Evolutionary conservation across 2,797 vertebrate species (phyloP).

Genomic region (Lacerta viridis): DNA sequence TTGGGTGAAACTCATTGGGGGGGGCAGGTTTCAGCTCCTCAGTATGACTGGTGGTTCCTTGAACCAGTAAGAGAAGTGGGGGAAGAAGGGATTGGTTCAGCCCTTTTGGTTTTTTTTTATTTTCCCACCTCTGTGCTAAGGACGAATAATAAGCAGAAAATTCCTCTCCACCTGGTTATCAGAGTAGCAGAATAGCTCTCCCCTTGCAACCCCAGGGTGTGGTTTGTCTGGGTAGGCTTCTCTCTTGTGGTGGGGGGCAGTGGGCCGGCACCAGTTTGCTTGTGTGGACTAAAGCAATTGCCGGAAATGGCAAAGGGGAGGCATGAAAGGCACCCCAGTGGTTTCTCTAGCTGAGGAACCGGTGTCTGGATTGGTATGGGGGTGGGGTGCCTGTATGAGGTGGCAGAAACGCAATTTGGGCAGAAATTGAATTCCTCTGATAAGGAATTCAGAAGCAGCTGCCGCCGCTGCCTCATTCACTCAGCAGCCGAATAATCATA

Average conservation of each 20-base stretch:
- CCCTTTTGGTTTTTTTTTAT: too few species aligned
- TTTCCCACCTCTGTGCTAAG: too few species aligned
- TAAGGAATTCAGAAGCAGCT: conserved; percentile 85
- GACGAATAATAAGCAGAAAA: not conserved
- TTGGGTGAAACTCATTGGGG: too few species aligned
- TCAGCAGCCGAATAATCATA: conserved; percentile 87
- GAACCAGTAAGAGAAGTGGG: too few species aligned
- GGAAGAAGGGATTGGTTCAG: too few species aligned
- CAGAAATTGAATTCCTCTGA: conserved; percentile 87
- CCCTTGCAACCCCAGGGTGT: not conserved
- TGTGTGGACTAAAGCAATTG: too few species aligned
- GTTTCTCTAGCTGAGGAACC: conserved; percentile 70
- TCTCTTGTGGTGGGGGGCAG: not conserved
- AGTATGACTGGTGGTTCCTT: too few species aligned
- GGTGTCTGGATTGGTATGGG: conserved; percentile 71
- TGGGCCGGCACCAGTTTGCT: not conserved
- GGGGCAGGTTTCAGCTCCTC: too few species aligned
- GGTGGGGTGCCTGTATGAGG: not conserved
- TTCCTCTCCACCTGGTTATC: not conserved
- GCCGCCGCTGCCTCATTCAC: conserved; percentile 76
- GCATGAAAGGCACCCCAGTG: conserved; percentile 72
- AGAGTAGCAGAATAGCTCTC: too few species aligned
- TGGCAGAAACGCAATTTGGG: conserved; percentile 81
- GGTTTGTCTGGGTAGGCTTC: not conserved
- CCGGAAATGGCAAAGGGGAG: conserved; percentile 63